A percentile compares a stretch with the other conserved stretches of the same genome.
Evolutionary conservation across 2,113 vertebrate genomes (phyloP).

Genomic region (Prunella fulvescens): DNA sequence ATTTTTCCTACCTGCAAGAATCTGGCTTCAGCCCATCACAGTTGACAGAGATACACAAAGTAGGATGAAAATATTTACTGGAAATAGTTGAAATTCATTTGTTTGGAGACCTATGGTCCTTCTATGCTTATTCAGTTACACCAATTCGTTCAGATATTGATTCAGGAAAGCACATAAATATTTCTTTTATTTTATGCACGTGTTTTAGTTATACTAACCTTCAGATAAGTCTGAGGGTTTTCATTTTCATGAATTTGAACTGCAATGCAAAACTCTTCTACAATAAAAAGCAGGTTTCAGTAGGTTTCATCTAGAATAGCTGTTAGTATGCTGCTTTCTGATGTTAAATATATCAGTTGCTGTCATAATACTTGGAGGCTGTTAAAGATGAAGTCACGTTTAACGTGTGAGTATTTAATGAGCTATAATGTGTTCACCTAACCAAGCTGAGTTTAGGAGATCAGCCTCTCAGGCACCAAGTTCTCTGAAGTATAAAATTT

Average conservation of each 20-base stretch:
- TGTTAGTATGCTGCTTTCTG: background rate
- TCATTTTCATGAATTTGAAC: background rate
- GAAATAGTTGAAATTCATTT: background rate
- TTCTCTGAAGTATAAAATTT: background rate
- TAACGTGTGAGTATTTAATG: background rate
- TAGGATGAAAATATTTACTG: background rate
- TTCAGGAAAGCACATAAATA: background rate
- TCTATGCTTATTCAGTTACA: background rate
- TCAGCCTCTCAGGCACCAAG: background rate
- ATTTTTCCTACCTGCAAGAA: background rate
- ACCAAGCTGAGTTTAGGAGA: background rate
- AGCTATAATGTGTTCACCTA: background rate
- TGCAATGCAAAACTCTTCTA: background rate
- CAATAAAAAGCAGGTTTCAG: background rate
- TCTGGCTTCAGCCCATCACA: background rate
- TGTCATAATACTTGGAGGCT: background rate
- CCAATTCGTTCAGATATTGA: background rate
- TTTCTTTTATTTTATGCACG: background rate
- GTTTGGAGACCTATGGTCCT: background rate
- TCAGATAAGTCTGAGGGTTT: background rate
- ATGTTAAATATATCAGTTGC: background rate
- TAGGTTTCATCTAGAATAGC: background rate
- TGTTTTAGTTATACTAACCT: background rate
- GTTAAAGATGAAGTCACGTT: background rate
- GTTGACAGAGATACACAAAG: background rate